Percentiles rank a stretch among this genome's conserved stretches.
Evolutionary conservation across 2,797 vertebrate species (phyloP).

Genomic region (Valencia hispanica): DNA sequence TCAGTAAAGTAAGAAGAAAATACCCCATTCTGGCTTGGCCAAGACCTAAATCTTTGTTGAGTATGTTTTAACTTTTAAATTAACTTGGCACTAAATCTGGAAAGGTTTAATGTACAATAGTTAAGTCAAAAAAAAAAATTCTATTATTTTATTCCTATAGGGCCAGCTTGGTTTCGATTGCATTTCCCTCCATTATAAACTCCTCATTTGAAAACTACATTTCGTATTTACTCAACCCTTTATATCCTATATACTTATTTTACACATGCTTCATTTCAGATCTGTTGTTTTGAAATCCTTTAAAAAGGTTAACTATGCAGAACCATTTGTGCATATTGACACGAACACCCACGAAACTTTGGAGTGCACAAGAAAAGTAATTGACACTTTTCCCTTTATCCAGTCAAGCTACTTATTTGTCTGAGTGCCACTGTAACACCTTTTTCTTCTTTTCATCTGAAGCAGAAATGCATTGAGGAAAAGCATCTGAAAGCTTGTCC

Average conservation of each 20-base stretch:
- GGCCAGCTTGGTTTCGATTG: neutral
- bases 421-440: slow-evolving; percentile 45
- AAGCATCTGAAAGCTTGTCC: slow-evolving; percentile 60
- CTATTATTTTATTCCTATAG: too few species aligned
- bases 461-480: slow-evolving; percentile 63
- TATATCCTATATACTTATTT: neutral
- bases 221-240: neutral
- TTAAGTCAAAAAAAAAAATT: neutral
- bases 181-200: neutral
- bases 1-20: slow-evolving; percentile 10
- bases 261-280: slow-evolving; percentile 33
- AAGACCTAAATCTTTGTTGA: neutral
- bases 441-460: slow-evolving; percentile 53
- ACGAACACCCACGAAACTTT: slow-evolving; percentile 21
- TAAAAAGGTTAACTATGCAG: slow-evolving; percentile 8
- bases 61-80: neutral
- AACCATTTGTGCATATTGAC: slow-evolving; percentile 13
- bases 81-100: neutral
- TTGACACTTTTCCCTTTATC: slow-evolving; percentile 49
- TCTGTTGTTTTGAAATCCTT: slow-evolving; percentile 6
- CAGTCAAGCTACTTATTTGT: slow-evolving; percentile 54
- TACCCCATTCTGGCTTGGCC: neutral
- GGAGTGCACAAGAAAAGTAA: slow-evolving; percentile 45
- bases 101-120: neutral
- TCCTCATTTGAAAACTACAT: neutral